Evolutionary conservation across 2,797 vertebrate genomes (phyloP).

Genomic region (Aulostomus chinensis): DNA sequence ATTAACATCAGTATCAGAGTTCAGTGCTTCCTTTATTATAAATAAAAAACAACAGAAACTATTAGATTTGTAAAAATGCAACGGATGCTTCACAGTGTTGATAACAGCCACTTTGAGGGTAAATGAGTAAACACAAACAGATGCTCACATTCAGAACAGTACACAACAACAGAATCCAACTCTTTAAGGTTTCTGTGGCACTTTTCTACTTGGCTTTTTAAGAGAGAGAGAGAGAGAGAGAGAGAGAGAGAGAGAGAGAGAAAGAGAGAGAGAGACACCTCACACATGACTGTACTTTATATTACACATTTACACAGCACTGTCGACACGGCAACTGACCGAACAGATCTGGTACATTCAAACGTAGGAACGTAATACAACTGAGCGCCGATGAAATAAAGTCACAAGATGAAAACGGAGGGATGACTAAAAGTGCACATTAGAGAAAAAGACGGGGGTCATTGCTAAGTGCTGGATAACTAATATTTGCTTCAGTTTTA

Average conservation of each 20-base stretch:
- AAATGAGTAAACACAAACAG: constrained; percentile 65
- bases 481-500: no score
- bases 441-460: constrained; percentile 34
- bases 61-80: constrained; percentile 65
- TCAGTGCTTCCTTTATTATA: constrained; percentile 64
- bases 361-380: constrained; percentile 19
- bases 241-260: constrained; percentile 47
- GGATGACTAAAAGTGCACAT: constrained; percentile 53
- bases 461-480: no score
- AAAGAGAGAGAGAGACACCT: constrained; percentile 52
- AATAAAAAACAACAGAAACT: constrained; percentile 63
- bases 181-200: constrained; percentile 71
- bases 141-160: constrained; percentile 75
- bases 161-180: constrained; percentile 71
- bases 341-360: constrained; percentile 64
- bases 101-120: constrained; percentile 73
- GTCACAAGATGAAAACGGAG: neutral
- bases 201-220: constrained; percentile 75
- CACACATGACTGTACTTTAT: constrained; percentile 68
- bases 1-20: no score
- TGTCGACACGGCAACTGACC: constrained; percentile 41
- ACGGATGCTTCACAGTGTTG: constrained; percentile 80
- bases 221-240: constrained; percentile 47
- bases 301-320: constrained; percentile 73
- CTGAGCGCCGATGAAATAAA: constrained; percentile 1